phyloP scores from a whole-genome alignment of 2,888 invertebrate genomes.

The Microplitis manilae region DNA sequence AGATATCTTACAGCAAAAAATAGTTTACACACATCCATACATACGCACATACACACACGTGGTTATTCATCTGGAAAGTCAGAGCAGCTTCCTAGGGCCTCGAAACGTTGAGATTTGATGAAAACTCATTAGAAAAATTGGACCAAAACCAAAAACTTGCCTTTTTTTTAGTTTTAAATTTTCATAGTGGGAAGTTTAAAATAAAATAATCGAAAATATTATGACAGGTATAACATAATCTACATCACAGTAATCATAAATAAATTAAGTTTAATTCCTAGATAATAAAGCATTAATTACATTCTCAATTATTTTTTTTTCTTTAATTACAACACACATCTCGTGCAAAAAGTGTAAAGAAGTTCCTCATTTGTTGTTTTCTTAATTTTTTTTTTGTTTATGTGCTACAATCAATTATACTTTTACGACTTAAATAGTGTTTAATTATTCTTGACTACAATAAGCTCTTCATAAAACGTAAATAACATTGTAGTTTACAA shows the following conservation, averaged over 20 bases:
- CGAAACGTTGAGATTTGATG: no score
- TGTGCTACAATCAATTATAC: slow-evolving; percentile 71
- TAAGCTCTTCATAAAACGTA: slow-evolving; percentile 72
- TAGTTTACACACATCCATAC: no score
- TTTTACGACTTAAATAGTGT: slow-evolving; percentile 65
- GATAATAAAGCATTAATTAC: slow-evolving; percentile 71
- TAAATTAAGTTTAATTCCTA: slow-evolving; percentile 70
- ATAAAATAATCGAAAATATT: neutral
- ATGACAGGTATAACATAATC: slow-evolving; percentile 33
- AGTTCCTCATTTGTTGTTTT: slow-evolving; percentile 60
- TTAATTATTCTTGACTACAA: slow-evolving; percentile 71
- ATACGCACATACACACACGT: no score
- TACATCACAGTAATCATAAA: slow-evolving; percentile 65
- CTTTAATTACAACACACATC: slow-evolving; percentile 69
- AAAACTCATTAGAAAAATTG: no score
- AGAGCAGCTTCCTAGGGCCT: no score
- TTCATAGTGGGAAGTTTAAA: no score
- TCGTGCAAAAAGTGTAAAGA: slow-evolving; percentile 72
- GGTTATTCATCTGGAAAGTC: no score
- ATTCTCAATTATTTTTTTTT: slow-evolving; percentile 56
- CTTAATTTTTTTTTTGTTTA: slow-evolving; percentile 45
- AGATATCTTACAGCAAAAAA: no score
- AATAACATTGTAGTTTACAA: slow-evolving; percentile 72
- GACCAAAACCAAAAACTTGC: no score
- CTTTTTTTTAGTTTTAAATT: no score